Base-by-base conservation (phyloP, 2,797 vertebrate genomes). In the Falco naumanni region DNA sequence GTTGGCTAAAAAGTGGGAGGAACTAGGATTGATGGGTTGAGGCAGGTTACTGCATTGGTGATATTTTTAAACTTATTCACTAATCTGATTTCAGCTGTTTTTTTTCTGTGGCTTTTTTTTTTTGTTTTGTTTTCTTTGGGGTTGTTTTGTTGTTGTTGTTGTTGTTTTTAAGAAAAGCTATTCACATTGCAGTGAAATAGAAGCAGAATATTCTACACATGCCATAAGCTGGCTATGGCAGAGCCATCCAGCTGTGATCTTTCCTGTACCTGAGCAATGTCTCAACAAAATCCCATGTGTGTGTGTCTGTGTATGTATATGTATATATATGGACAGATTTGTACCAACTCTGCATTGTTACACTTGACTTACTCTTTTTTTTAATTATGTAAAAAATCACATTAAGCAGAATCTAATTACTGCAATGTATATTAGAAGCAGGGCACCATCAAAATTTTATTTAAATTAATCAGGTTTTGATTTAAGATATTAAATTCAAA, bases 401-500 rank as follows among this genome's bases (percentile, higher is more conserved):
- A 99, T 99, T 99, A 98, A 98, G 97, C 98, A 97, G 97, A 98
- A 98, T 98, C 98, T 99, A 99, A 99, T 99, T 99, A 99, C 98
- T 98, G 97, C 98, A 98, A 98, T 99, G 98, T 99, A 98, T 98
- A 98, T 99, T 98, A 98, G 98, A 98, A 98, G 98, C 98, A 98
- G 98, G 98, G 99, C 98, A 98, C 98, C 99, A 99, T 99, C 99
- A 99, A 99, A 99, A 99, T 99, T 99, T 99, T 99, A 99, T 99
- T 99, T 99, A 99, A 99, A 99, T 99, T 99, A 99, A 99, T 99
- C 99, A 99, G 99, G 99, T 99, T 99, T 99, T 99, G 99, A 99
- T 99, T 99, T 99, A 99, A 99, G 99, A 99, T 99, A 99, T 99
- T 99, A 99, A 99, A 99, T 99, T 99, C 99, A 99, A 99, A 99